phyloP scores from a whole-genome alignment of 2,888 invertebrate species.

The Endotricha flammealis region DNA sequence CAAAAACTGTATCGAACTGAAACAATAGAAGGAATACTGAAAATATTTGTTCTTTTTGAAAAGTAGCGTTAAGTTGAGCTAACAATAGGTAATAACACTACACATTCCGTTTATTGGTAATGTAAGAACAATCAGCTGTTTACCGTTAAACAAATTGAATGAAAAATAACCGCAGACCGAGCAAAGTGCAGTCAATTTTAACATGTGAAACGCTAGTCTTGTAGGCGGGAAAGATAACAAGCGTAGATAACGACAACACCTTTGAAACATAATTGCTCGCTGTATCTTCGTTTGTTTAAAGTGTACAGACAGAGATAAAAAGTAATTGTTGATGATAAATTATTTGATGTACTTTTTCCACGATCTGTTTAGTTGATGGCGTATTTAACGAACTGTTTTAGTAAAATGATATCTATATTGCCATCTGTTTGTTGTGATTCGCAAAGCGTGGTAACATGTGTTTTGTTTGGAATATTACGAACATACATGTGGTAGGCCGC shows the following conservation, averaged over 20 bases:
- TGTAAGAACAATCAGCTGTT: constrained; percentile 16
- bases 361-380: background rate
- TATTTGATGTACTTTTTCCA: too few species aligned
- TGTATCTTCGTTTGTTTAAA: background rate
- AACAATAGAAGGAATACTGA: background rate
- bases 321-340: too few species aligned
- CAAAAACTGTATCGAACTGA: too few species aligned
- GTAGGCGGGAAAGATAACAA: background rate
- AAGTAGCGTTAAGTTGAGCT: constrained; percentile 22
- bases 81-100: constrained; percentile 37
- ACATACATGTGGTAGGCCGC: too few species aligned
- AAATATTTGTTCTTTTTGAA: constrained; percentile 29
- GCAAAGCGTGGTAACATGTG: too few species aligned
- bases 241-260: background rate
- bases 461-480: too few species aligned
- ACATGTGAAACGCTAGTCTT: constrained; percentile 3
- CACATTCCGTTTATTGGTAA: constrained; percentile 27
- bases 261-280: background rate
- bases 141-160: constrained; percentile 10
- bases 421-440: constrained; percentile 43
- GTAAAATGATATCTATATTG: constrained; percentile 60
- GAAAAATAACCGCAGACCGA: constrained; percentile 4
- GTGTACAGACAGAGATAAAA: background rate
- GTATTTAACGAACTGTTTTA: constrained; percentile 38
- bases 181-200: background rate